Evolutionary conservation across 2,888 invertebrate species (phyloP), one percentile per base, ranked within the genome.

Genomic region (Rhorus exstirpatorius): DNA sequence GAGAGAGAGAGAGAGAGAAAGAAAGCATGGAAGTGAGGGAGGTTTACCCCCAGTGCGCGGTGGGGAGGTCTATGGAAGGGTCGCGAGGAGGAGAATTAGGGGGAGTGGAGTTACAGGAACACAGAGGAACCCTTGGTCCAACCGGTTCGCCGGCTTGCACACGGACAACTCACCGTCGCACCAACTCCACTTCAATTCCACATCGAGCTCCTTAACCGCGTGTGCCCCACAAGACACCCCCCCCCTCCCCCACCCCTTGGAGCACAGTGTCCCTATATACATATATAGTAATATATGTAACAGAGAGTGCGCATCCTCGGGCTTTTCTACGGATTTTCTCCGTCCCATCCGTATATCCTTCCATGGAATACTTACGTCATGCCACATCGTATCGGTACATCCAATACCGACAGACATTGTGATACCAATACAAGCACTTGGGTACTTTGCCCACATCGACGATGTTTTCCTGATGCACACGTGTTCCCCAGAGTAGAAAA

Each of bases 101-200:
- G 67, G 55, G 14, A 75, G 35, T 38, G 19, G 44, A 75, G 61
- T 75, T 49, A 38, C 19, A 55, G 51, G 8, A 65, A 61, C 14
- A 78, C 70, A 14, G 51, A 70, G 75, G 41, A 41, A 79, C 79
- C 75, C 70, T 75, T 67, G 75, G 63, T 81, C 67, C 76, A 71
- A 53, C 58, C 65, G 46, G 14, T 51, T 58, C 65, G 44, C 49
- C 24, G 31, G 19, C 17, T 31, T 67, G 17, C 67, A 38, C 49
- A 61, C 58, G 58, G 49, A 10, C 51, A 31, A 49, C 63, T 53
- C 67, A 65, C 51, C 51, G 60, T 67, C 74, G 51, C 60, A 46
- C 65, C 14, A 44, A 68, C 70, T 58, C 49, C 63, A 17, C 44
- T 74, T 58, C 74, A 75, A 53, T 58, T 63, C 46, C 70, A 63